Conservation (phyloP, 2,113 vertebrate species). For the Myxocyprinus asiaticus region DNA sequence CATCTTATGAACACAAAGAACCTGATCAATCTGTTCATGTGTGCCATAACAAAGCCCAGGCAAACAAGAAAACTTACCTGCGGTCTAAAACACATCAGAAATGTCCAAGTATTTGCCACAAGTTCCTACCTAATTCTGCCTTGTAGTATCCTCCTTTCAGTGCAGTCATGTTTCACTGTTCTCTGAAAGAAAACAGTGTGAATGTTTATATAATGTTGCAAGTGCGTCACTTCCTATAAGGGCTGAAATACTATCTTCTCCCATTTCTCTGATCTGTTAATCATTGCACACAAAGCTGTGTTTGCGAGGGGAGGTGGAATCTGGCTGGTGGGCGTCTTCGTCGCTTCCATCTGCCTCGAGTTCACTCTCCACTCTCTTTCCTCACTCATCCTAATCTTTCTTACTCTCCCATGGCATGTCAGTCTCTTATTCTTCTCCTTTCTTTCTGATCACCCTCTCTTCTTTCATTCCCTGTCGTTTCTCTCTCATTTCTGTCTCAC, state of each 20-base stretch:
- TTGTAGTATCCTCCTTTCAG: conserved; percentile 29
- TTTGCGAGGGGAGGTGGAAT: conserved; percentile 60
- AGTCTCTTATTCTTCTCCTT: background rate
- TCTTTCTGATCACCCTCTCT: background rate
- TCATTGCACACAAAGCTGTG: conserved; percentile 57
- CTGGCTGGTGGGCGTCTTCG: conserved; percentile 53
- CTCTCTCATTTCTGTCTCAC: background rate
- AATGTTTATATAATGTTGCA: conserved; percentile 30
- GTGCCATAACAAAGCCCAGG: no score
- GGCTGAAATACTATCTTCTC: conserved; percentile 1
- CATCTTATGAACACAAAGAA: background rate
- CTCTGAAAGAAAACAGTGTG: conserved; percentile 2
- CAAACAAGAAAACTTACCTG: background rate
- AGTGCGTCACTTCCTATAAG: conserved; percentile 27
- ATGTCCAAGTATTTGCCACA: background rate
- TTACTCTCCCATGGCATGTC: conserved; percentile 22
- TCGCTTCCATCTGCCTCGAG: conserved; percentile 63
- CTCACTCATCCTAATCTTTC: background rate
- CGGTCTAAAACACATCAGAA: background rate
- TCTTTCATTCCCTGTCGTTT: background rate
- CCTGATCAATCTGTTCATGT: no score
- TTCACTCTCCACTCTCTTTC: background rate
- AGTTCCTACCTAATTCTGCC: conserved; percentile 19
- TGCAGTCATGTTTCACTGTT: conserved; percentile 11
- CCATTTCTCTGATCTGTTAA: conserved; percentile 29